These are phyloP conservation scores for Bilobella aurantiaca DNA, from an alignment of 1,140 invertebrate species.

Conservation along the genomic window DNA sequence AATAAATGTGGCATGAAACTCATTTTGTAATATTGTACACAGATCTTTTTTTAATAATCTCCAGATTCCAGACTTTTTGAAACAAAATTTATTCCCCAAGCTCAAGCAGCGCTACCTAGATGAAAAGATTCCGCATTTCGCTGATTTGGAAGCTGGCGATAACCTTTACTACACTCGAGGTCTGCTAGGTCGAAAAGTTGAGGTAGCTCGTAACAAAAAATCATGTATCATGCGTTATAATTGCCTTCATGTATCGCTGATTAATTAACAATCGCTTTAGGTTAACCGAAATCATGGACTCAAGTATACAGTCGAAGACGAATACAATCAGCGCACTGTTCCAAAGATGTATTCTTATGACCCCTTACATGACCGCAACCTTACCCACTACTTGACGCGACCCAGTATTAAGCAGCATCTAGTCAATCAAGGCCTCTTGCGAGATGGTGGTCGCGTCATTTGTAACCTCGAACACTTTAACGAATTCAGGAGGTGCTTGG, in stretches of 20 bases:
- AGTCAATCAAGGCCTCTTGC: neutral
- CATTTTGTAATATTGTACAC: no score
- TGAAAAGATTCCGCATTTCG: neutral
- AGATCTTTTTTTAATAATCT: neutral
- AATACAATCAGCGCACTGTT: neutral
- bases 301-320: neutral
- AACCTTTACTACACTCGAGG: neutral
- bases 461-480: neutral
- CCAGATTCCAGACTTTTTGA: neutral
- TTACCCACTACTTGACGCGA: neutral
- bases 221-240: no score
- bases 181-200: no score
- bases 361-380: neutral
- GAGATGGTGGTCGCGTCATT: neutral
- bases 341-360: neutral
- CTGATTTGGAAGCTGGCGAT: neutral
- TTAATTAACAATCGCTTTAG: no score
- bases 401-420: neutral
- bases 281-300: neutral
- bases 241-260: no score
- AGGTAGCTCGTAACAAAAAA: no score
- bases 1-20: no score
- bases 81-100: neutral
- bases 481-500: neutral
- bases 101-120: neutral